Evolutionary conservation across 2,113 vertebrate genomes (phyloP).

Genomic region (Urocitellus parryii): DNA sequence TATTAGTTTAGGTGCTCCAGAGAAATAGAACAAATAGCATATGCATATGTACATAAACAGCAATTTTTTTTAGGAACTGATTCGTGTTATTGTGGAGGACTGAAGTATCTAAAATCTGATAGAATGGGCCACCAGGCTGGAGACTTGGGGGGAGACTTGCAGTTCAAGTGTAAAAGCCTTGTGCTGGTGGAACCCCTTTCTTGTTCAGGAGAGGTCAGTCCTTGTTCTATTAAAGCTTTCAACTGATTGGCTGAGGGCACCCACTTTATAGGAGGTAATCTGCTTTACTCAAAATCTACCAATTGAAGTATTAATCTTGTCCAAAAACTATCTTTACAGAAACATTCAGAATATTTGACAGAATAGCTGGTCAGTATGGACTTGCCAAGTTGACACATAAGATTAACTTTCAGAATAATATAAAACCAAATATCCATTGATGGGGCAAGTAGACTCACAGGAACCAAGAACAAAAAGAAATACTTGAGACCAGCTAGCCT

Average conservation of each 20-base stretch:
- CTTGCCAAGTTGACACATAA: background rate
- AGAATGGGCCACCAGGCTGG: background rate
- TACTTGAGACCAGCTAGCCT: background rate
- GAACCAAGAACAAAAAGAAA: background rate
- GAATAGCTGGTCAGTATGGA: background rate
- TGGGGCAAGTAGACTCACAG: background rate
- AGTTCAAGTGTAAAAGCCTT: background rate
- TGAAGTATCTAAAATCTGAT: background rate
- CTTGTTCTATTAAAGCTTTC: background rate
- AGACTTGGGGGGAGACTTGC: background rate
- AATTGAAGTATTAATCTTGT: background rate
- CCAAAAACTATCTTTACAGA: background rate
- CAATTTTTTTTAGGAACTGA: background rate
- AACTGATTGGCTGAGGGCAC: background rate
- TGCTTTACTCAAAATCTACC: background rate
- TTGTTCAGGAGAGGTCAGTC: background rate
- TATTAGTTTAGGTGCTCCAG: background rate
- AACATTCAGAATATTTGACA: background rate
- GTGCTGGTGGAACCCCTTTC: background rate
- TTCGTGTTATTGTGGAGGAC: background rate
- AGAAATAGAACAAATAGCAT: background rate
- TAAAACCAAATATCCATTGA: background rate
- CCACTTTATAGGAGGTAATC: background rate
- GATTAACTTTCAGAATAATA: background rate
- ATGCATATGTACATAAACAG: background rate